phyloP scores from a whole-genome alignment of 2,888 invertebrate genomes.

The Koerneria pararmatus region DNA sequence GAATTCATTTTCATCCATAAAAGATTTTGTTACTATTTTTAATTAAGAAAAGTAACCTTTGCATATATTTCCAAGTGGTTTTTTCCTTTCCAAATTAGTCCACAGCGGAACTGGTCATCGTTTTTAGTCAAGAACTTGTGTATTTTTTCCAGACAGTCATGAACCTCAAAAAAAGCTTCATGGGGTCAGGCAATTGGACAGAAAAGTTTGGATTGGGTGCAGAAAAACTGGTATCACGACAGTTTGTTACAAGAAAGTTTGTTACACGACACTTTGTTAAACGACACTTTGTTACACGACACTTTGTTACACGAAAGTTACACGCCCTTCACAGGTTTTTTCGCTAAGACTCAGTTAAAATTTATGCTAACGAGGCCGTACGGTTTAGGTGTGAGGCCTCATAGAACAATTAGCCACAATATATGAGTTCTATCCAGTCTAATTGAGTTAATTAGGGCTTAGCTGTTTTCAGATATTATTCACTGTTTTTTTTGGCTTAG shows the following conservation, averaged over 20 bases:
- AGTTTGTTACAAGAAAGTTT: background rate
- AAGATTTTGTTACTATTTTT: background rate
- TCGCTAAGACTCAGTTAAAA: too few species aligned
- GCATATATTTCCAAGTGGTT: conserved; percentile 55
- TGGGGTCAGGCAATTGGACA: background rate
- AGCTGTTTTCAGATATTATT: too few species aligned
- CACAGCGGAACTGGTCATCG: conserved; percentile 52
- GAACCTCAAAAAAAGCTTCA: conserved; percentile 31
- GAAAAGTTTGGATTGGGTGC: background rate
- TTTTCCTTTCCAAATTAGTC: conserved; percentile 55
- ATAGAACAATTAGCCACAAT: too few species aligned
- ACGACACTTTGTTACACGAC: background rate
- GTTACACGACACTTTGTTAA: background rate
- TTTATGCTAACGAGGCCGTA: too few species aligned
- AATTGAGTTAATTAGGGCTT: too few species aligned
- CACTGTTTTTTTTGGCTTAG: too few species aligned
- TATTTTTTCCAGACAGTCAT: conserved; percentile 58
- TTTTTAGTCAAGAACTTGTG: conserved; percentile 56
- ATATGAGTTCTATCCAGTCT: too few species aligned
- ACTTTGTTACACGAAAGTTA: too few species aligned
- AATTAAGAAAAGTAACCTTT: conserved; percentile 26
- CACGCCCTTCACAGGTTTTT: too few species aligned
- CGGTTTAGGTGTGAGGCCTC: too few species aligned
- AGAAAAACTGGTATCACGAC: background rate
- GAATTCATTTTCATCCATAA: background rate